Base-by-base conservation (phyloP, 2,888 invertebrate species). In the Dione vanillae region DNA sequence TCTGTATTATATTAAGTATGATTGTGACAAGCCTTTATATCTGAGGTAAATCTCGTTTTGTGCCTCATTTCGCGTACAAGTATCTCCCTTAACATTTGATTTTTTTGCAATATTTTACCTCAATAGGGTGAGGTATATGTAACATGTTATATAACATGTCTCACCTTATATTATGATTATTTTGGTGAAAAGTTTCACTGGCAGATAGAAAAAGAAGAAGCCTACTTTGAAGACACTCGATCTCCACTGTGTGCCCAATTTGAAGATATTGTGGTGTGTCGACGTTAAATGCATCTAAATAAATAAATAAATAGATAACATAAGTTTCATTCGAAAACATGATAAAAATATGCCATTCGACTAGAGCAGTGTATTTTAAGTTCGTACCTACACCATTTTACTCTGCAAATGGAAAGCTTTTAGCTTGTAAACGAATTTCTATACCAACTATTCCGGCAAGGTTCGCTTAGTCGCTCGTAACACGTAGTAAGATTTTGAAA, bases 371-470 rank as follows among this genome's bases (percentile, higher is more conserved):
- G 43, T 27, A 74, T 73, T 52, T 54, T 54, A 74, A 69, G 69
- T 75, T 72, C 66, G 59, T 70, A 70, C 67, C 69, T 78, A 75
- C 77, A 78, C 72, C 82, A 76, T 82, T 83, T 82, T 83, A 80
- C 82, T 78, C 76, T 77, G 81, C 81, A 87, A 89, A 90, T 89
- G 85, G 86, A 89, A 89, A 89, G 86, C 90, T 89, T 90, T 89
- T 89, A 90, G 82, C 83, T 82, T 82, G 81, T 87, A 87, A 87
- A 86, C 85, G 85, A 89, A 88, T 89, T 89, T 86, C 82, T 85
- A 80, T 82, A 82, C 78, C 68, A 59, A 62, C 73, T 79, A 80
- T 79, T 80, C 73, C 69, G 73, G 78, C 58, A 75, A 74, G 74
- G 77, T 75, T 76, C 76, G 71, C 67, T 70, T 70, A 70, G 70